Evolutionary conservation across 2,113 vertebrate genomes (phyloP), one percentile per base, ranked within the genome.

Genomic region (Albula glossodonta): DNA sequence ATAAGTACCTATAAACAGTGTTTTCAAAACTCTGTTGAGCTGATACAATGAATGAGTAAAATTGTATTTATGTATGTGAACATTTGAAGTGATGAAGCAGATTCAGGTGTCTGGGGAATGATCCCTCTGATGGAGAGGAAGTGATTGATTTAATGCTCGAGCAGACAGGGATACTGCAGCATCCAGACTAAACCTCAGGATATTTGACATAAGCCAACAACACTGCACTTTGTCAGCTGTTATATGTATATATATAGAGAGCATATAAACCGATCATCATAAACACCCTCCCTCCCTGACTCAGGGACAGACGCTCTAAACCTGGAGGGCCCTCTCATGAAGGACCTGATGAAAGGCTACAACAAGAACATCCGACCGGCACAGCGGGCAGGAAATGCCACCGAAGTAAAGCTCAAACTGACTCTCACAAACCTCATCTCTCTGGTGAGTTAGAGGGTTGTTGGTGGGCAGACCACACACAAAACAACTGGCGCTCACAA

Each of bases 351-450:
- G 97, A 90, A 79, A n/a, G 92, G 92, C 83, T 99, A 99, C 86
- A 96, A 97, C 87, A 96, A 93, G 79, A 89, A 97, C 0, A 93
- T 98, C 78, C 94, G 96, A 0, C 98, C 97, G 0, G 95, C 94
- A 0, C 89, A 94, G 88, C 88, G 5, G 0, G 93, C 93, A 3
- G 89, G 93, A 0, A 96, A 98, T 7, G 85, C 98, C 90, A 96
- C 96, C 1, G 94, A 96, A 0, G 97, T 99, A 81, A 92, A 93
- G 86, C 94, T 99, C 88, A 99, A 99, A 94, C 96, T 99, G 91
- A 99, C 97, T 0, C 97, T 99, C 87, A 99, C 98, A 90, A 99
- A 99, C 91, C 97, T 99, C 89, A 98, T 99, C 93, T 98, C 98
- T 82, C 90, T 99, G 96, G 97, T 99, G 92, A 91, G 91, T 5